These are phyloP conservation scores for Pampus argenteus DNA, from an alignment of 2,797 vertebrate species.

Conservation along the genomic window DNA sequence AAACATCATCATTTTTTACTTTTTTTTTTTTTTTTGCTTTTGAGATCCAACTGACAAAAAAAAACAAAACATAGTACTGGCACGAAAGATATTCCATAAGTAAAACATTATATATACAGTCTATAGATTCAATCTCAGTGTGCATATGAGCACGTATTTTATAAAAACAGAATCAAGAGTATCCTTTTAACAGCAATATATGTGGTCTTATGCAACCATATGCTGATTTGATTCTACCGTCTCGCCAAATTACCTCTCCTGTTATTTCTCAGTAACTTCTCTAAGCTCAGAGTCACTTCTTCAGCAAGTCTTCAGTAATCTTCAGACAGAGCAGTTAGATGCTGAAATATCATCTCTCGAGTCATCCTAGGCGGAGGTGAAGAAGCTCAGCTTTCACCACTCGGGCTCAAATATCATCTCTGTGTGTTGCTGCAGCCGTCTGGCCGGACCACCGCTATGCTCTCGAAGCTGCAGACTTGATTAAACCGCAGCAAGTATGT, in stretches of 20 bases:
- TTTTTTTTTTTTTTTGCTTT: too few species aligned
- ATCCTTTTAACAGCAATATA: slow-evolving; percentile 13
- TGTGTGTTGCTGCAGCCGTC: slow-evolving; percentile 50
- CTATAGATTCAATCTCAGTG: too few species aligned
- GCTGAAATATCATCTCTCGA: slow-evolving; percentile 43
- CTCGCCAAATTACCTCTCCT: background rate
- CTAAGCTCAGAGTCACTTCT: slow-evolving; percentile 9
- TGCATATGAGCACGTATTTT: too few species aligned
- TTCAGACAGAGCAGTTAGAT: slow-evolving; percentile 34
- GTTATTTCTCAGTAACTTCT: slow-evolving; percentile 18
- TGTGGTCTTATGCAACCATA: slow-evolving; percentile 6
- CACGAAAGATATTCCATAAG: too few species aligned
- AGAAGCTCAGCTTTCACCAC: slow-evolving; percentile 51
- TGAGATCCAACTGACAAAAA: too few species aligned
- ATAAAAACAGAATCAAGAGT: too few species aligned
- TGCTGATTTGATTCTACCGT: slow-evolving; percentile 4
- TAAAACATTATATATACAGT: too few species aligned
- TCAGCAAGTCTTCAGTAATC: slow-evolving; percentile 41
- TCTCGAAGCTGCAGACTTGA: slow-evolving; percentile 60
- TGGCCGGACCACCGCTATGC: slow-evolving; percentile 55
- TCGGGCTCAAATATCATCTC: slow-evolving; percentile 52
- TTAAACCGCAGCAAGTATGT: slow-evolving; percentile 61
- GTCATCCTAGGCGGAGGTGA: slow-evolving; percentile 9
- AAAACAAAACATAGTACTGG: too few species aligned
- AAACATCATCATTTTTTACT: too few species aligned